phyloP scores from a whole-genome alignment of 1,140 invertebrate genomes.

The Scylla paramamosain region DNA sequence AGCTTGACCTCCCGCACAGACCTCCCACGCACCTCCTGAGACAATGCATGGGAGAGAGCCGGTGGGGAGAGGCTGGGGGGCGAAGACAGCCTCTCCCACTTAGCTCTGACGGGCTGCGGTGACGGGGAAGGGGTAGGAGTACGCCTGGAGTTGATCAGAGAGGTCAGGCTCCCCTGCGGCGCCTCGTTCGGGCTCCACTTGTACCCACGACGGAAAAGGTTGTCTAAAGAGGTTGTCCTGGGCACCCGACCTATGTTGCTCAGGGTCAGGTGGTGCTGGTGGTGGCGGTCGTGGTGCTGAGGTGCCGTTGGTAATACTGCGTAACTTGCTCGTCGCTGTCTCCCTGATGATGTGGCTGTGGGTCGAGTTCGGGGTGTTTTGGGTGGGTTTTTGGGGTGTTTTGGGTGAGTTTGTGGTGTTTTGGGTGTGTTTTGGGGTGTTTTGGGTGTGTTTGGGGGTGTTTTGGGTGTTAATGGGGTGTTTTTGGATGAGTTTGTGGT shows the following conservation, averaged over 20 bases:
- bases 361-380: not conserved
- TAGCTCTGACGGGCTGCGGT: not conserved
- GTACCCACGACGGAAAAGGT: not conserved
- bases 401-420: not conserved
- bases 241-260: not conserved
- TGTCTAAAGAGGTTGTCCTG: not conserved
- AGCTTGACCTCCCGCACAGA: not conserved
- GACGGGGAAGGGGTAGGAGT: not conserved
- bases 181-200: not conserved
- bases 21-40: not conserved
- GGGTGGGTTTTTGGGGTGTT: not conserved
- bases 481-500: too few relatives aligned
- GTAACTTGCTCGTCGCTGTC: not conserved
- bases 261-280: not conserved
- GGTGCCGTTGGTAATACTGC: not conserved
- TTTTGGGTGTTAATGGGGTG: too few relatives aligned
- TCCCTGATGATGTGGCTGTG: not conserved
- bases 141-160: not conserved
- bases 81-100: not conserved
- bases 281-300: not conserved
- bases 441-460: too few relatives aligned
- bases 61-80: not conserved
- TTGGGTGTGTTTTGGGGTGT: too few relatives aligned
- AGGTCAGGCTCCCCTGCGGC: not conserved
- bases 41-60: too few relatives aligned